Evolutionary conservation across 2,113 vertebrate genomes (phyloP).

Genomic region (Melanostigma gelatinosum): DNA sequence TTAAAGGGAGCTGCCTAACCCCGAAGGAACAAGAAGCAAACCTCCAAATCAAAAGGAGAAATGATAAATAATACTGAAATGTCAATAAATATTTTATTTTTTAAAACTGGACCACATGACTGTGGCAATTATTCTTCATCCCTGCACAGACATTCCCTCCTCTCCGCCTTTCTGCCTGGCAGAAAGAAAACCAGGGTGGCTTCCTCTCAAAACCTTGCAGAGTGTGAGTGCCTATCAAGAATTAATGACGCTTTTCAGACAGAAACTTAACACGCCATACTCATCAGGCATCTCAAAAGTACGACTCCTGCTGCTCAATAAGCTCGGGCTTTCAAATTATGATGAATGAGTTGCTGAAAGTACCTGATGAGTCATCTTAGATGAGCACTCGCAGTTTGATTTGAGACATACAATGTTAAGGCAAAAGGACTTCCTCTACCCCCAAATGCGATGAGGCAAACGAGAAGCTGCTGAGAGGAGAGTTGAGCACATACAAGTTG

Average conservation of each 20-base stretch:
- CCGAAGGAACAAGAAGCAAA: not conserved
- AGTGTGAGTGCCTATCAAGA: slow-evolving; percentile 63
- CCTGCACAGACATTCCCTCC: slow-evolving; percentile 12
- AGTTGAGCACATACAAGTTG: slow-evolving; percentile 9
- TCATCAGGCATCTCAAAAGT: slow-evolving; percentile 46
- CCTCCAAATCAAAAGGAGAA: slow-evolving; percentile 2
- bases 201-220: slow-evolving; percentile 43
- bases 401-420: slow-evolving; percentile 3
- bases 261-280: slow-evolving; percentile 54
- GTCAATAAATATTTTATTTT: slow-evolving; percentile 2
- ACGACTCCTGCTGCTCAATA: slow-evolving; percentile 22
- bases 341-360: slow-evolving; percentile 48
- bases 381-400: slow-evolving; percentile 28
- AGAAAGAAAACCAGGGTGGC: slow-evolving; percentile 29
- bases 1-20: not conserved
- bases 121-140: not conserved
- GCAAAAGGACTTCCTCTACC: slow-evolving; percentile 21
- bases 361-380: slow-evolving; percentile 64
- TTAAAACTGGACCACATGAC: slow-evolving; percentile 10
- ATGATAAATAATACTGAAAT: not conserved
- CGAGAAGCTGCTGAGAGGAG: slow-evolving; percentile 14
- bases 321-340: slow-evolving; percentile 42
- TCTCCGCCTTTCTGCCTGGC: slow-evolving; percentile 35
- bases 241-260: slow-evolving; percentile 65
- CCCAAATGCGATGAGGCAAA: slow-evolving; percentile 3